phyloP scores from a whole-genome alignment of 2,888 invertebrate species.

The Ormyrus nitidulus region DNA sequence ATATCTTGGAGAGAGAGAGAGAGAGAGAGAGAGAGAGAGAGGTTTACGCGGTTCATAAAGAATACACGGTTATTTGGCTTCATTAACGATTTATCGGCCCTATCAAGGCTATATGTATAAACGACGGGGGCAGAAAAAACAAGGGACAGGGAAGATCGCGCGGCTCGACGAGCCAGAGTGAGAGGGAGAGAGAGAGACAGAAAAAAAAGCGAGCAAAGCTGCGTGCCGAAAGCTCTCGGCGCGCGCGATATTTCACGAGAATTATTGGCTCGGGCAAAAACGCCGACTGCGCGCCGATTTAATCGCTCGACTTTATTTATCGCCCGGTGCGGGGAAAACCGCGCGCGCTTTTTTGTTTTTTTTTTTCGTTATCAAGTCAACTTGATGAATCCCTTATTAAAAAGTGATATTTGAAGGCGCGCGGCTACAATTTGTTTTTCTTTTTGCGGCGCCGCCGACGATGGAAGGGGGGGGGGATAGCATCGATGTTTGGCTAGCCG shows the following conservation, averaged over 20 bases:
- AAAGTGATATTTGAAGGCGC: slow-evolving; percentile 26
- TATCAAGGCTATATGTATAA: slow-evolving; percentile 42
- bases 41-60: slow-evolving; percentile 10
- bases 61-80: slow-evolving; percentile 58
- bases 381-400: slow-evolving; percentile 54
- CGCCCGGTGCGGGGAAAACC: slow-evolving; percentile 53
- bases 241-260: slow-evolving; percentile 62
- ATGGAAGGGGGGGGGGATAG: neutral
- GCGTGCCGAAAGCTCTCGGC: slow-evolving; percentile 56
- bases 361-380: slow-evolving; percentile 50
- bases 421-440: neutral
- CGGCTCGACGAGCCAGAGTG: too few relatives aligned
- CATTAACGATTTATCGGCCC: slow-evolving; percentile 61
- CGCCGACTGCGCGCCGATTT: slow-evolving; percentile 62
- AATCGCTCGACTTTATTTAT: slow-evolving; percentile 63
- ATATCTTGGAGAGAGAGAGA: slow-evolving; percentile 5
- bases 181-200: too few relatives aligned
- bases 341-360: slow-evolving; percentile 49
- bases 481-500: neutral
- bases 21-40: too few relatives aligned
- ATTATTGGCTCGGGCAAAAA: slow-evolving; percentile 63
- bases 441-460: neutral
- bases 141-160: neutral
- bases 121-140: neutral
- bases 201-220: slow-evolving; percentile 13